Evolutionary conservation across 2,797 vertebrate genomes (phyloP).

Genomic region (Muraenolepis orangiensis): DNA sequence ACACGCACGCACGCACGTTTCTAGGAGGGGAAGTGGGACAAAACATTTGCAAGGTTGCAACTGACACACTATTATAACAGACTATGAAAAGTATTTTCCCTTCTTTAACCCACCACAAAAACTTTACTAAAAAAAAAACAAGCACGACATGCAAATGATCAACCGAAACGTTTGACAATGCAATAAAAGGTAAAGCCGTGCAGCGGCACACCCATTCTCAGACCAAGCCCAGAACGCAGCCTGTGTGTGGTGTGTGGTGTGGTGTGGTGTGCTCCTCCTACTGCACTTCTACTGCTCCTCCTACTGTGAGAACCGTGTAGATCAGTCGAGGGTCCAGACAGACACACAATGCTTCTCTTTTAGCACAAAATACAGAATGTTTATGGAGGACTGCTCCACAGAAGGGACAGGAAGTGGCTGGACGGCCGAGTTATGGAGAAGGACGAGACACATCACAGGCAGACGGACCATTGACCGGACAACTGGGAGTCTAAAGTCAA

Average conservation of each 20-base stretch:
- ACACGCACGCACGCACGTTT: too few species aligned
- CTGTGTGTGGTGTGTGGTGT: neutral
- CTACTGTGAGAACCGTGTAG: neutral
- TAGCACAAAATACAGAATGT: neutral
- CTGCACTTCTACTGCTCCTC: neutral
- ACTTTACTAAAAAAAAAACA: neutral
- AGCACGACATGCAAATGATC: neutral
- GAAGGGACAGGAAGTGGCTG: neutral
- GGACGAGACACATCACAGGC: constrained; percentile 16
- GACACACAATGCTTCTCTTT: neutral
- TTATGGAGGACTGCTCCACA: neutral
- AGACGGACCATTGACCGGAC: constrained; percentile 13
- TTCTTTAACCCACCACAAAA: neutral
- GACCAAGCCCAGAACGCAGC: neutral
- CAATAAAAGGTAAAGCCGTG: neutral
- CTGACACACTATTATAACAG: neutral
- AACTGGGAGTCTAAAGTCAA: constrained; percentile 8
- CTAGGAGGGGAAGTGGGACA: neutral
- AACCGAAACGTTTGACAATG: neutral
- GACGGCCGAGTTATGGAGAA: constrained; percentile 20
- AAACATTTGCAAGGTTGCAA: neutral
- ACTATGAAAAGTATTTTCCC: too few species aligned
- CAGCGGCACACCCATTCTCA: neutral
- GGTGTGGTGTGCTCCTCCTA: neutral
- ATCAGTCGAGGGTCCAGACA: neutral